Base-by-base conservation (phyloP, 2,888 invertebrate species). In the Rhimphoctona megacephalus region DNA sequence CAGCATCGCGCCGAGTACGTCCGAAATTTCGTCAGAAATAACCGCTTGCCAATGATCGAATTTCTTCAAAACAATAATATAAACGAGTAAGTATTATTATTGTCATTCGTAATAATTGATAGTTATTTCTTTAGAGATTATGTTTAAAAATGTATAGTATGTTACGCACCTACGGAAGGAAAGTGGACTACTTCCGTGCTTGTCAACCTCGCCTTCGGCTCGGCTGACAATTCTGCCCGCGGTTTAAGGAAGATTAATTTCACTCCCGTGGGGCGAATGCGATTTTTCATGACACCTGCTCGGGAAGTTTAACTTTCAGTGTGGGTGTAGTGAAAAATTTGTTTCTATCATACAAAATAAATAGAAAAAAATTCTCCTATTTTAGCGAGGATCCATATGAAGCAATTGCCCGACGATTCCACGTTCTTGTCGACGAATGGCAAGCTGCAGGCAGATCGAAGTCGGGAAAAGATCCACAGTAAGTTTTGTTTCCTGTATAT, bases 31-130 rank as follows among this genome's bases (percentile, higher is more conserved):
- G 9, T 57, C 1, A 25, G 57, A 11, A 57, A 57, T 25, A 25
- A 57, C 5, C 22, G 57, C 14, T 25, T 57, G 57, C 57, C 22
- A 11, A 14, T 57, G 57, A 57, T 57, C 9, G 57, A 57, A 49
- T 49, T 49, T 19, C 49, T 49, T 19, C 19, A n/a, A 19, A 49
- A 49, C n/a, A 49, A 5, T 49, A 2, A 57, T 57, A 57, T 57
- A 57, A 57, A 57, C 25, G 57, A 25, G 57, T 57, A 57, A 57
- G 57, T 57, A 57, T 57, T 57, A 57, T 57, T 25, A 57, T n/a
- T 54, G 54, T 22, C 57, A 57, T 57, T 57, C 57, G 57, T 25
- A 57, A 25, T 57, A 57, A 57, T 57, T 25, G 4, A 57, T 57
- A 57, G 57, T 11, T 52, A 52, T 52, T n/a, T 52, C 52, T 52